These are phyloP conservation scores for Balearica regulorum DNA, from an alignment of 2,797 vertebrate species.

Conservation along the genomic window DNA sequence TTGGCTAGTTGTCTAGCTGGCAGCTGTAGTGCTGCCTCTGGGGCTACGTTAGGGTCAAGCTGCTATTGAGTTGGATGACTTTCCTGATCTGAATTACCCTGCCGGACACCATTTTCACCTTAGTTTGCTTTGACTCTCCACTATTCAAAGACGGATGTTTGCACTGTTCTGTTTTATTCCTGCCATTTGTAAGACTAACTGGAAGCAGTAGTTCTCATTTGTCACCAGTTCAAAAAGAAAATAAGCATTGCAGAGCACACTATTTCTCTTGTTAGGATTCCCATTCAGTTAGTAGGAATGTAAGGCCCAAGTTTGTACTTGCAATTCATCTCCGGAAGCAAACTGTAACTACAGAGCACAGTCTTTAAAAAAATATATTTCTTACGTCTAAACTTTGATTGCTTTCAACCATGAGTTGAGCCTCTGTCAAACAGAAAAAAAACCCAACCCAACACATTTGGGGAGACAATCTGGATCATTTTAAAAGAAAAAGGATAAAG, in stretches of 20 bases:
- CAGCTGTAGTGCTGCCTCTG: not conserved
- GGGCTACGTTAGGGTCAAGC: not conserved
- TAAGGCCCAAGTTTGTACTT: not conserved
- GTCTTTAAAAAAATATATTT: not conserved
- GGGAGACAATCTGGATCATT: not conserved
- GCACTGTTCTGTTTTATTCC: not conserved
- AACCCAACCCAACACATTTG: not conserved
- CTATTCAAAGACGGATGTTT: not conserved
- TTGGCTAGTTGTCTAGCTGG: slow-evolving; percentile 12
- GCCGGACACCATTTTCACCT: not conserved
- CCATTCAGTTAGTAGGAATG: not conserved
- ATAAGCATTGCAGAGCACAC: not conserved
- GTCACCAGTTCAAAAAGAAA: not conserved
- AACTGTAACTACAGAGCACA: not conserved
- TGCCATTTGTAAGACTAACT: slow-evolving; percentile 18
- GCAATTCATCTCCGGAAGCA: not conserved
- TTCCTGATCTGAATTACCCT: not conserved
- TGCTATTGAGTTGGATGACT: not conserved
- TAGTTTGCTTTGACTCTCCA: not conserved
- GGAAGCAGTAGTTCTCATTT: not conserved
- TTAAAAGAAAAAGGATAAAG: not conserved
- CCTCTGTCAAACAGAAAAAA: not conserved
- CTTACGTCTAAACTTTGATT: slow-evolving; percentile 3
- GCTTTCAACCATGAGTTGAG: not conserved
- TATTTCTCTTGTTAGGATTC: not conserved